Base-by-base conservation (phyloP, 2,888 invertebrate species). In the Drosophila eohydei region DNA sequence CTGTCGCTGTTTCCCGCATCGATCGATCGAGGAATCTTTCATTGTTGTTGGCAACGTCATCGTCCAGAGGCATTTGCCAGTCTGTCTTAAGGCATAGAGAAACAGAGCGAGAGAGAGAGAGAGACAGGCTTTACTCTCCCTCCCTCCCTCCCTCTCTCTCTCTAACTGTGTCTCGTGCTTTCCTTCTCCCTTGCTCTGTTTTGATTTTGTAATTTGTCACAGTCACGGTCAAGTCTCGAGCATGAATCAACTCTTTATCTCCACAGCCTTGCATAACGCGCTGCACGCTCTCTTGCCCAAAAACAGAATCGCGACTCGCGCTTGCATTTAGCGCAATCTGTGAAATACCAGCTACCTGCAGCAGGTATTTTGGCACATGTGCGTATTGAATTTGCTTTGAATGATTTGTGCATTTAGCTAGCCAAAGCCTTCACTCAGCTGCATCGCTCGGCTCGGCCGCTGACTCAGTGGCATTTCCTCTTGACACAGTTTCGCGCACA, bases 381-480 rank as follows among this genome's bases (percentile, higher is more conserved):
- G 43, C 56, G 26, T 6, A 36, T 14, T 56, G 28, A n/a, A n/a
- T n/a, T n/a, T n/a, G n/a, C n/a, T n/a, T n/a, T n/a, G n/a, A 56
- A 32, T 56, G 56, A 43, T 26, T 28, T 11, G 36, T 12, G 38
- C 55, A 16, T n/a, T 55, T 51, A 51, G 34, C 38, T 54, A 43
- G 26, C 14, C 41, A 6, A 38, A 38, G 14, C 3, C 38, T 0
- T 7, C 0, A 30, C 5, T 38, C 38, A 4, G 12, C 30, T 3
- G 6, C 30, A n/a, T 21, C 48, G 2, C 50, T 4, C 14, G n/a
- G n/a, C 51, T 21, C 38, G 12, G 14, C 9, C 38, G 14, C 40
- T 54, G 78, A 80, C 63, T 79, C 81, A 81, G 68, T 59, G 67
- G 80, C 80, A 48, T 84, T 86, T 86, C 80, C 86, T 86, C 74